Conservation (phyloP, 2,113 vertebrate species). For the Mungos mungo region DNA sequence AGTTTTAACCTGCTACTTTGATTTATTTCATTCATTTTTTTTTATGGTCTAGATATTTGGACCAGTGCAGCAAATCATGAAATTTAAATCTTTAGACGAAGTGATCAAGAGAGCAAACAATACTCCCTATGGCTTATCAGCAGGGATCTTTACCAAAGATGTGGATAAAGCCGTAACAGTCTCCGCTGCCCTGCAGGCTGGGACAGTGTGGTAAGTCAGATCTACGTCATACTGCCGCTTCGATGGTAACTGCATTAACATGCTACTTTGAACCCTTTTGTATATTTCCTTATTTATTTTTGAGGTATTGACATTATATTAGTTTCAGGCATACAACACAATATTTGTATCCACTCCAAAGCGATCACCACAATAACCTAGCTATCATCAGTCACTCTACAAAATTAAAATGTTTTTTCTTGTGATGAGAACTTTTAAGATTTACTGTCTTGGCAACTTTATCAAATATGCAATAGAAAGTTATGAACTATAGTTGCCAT, state of each 20-base stretch:
- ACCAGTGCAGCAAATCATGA: conserved; percentile 94
- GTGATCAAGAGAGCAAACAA: conserved; percentile 92
- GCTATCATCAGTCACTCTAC: background rate
- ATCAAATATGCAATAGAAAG: background rate
- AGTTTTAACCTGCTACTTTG: background rate
- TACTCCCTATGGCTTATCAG: conserved; percentile 90
- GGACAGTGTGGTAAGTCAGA: conserved; percentile 90
- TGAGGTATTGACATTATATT: background rate
- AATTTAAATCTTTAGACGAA: conserved; percentile 89
- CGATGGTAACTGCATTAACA: background rate
- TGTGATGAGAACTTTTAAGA: background rate
- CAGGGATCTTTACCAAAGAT: conserved; percentile 92
- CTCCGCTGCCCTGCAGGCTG: conserved; percentile 90
- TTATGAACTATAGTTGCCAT: background rate
- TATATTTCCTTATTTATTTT: background rate
- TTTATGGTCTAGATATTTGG: conserved; percentile 90
- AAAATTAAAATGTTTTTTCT: background rate
- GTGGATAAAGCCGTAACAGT: conserved; percentile 90
- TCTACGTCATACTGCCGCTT: background rate
- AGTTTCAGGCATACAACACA: background rate
- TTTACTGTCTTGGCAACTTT: background rate
- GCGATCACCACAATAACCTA: background rate
- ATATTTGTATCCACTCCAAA: background rate
- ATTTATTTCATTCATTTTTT: conserved; percentile 11
- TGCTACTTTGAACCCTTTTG: background rate